These are phyloP conservation scores for Stichopus chloronotus DNA, from an alignment of 35 echinoderm and acorn worm genomes.

Conservation along the genomic window DNA sequence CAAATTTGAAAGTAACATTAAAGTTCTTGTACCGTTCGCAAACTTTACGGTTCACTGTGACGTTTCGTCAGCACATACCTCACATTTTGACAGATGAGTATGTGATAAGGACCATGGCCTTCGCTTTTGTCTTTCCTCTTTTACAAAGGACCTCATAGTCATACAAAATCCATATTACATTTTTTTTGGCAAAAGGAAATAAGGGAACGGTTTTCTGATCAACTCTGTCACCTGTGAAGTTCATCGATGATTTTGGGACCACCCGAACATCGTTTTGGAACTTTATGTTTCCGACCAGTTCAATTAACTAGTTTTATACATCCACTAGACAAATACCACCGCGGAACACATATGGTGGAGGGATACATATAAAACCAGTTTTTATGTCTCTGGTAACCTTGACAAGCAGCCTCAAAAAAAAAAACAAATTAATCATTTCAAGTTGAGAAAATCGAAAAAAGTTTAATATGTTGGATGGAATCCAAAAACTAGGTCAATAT, in stretches of 20 bases:
- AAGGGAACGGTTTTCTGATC: not conserved
- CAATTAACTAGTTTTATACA: slow-evolving; percentile 32
- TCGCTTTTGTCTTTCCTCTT: too few relatives aligned
- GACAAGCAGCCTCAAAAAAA: slow-evolving; percentile 17
- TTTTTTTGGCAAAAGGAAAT: not conserved
- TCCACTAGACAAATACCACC: slow-evolving; percentile 33
- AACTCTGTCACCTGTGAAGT: not conserved
- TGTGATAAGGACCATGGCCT: too few relatives aligned
- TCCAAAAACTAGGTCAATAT: too few relatives aligned
- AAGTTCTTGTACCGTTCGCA: too few relatives aligned
- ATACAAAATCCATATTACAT: not conserved
- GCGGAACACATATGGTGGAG: slow-evolving; percentile 18
- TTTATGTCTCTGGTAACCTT: not conserved
- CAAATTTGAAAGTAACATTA: too few relatives aligned
- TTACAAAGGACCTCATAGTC: too few relatives aligned
- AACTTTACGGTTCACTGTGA: too few relatives aligned
- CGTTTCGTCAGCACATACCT: too few relatives aligned
- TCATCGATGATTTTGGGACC: not conserved
- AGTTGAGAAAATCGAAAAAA: too few relatives aligned
- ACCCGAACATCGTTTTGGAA: slow-evolving; percentile 20
- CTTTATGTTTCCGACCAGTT: not conserved
- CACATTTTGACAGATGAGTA: too few relatives aligned
- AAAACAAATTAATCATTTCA: not conserved
- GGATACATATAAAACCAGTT: slow-evolving; percentile 17
- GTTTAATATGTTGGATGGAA: too few relatives aligned